Base-by-base conservation (phyloP, 2,888 invertebrate species). In the Alloplasta piceator region DNA sequence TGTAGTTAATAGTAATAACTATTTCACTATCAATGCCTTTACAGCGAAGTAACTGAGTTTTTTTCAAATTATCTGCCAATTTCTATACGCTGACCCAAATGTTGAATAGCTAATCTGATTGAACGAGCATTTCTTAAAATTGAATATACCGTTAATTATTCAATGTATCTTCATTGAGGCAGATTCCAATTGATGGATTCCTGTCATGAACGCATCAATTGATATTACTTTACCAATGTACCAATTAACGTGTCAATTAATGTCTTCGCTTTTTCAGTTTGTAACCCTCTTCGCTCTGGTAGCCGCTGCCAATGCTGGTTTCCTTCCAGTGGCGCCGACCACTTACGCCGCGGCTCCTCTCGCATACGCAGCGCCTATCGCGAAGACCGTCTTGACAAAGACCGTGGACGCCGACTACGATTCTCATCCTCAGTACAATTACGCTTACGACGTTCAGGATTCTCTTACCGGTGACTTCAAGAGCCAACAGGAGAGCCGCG, bases 221-320 rank as follows among this genome's bases (percentile, higher is more conserved):
- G 12, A 6, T 26, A 61, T 10, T 7, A 55, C 36, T 1, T 7
- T 63, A 52, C 50, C 46, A 43, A 43, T 66, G 1, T 61, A 70
- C 26, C 12, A 76, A 41, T 10, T 39, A 38, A 64, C 12, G 55
- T 61, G n/a, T n/a, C 12, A 66, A 41, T 66, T 38, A 4, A 4
- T 36, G 4, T 9, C 26, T n/a, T 43, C 10, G 39, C 6, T 48
- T 10, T 85, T 84, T 5, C 80, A 90, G 92, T 87, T 92, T 64
- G 78, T 92, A 78, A 87, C 90, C 64, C 80, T 92, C 48, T 87
- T 87, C 82, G 87, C 89, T 77, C 84, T 92, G 50, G 92, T 85
- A 89, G 93, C 85, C 82, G 93, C 93, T 60, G 92, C 93, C 48
- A 93, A 82, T 73, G 94, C 94, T 87, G 94, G 94, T 0, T 85